Base-by-base conservation (phyloP, 2,888 invertebrate genomes). In the Caenorhabditis angaria region DNA sequence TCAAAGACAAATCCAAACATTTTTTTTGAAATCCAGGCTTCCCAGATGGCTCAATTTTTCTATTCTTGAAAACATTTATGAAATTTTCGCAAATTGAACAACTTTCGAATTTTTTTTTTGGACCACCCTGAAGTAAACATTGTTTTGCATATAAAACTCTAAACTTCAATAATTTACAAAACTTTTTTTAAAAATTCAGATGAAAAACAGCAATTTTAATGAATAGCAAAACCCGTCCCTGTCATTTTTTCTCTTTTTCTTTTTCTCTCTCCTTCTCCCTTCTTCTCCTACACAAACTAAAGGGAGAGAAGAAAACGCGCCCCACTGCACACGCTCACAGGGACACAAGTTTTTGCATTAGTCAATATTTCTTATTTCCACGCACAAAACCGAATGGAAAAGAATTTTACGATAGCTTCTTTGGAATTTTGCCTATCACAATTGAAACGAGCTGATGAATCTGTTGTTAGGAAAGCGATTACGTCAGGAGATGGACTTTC, bases 391-490 rank as follows among this genome's bases (percentile, higher is more conserved):
- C 14, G 35, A 6, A 72, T 41, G 50, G 67, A 72, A 24, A 58
- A 63, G 0, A 54, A 56, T 56, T 72, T 72, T 47, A 67, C 72
- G 18, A 57, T 67, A 27, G 59, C 67, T 5, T 68, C 78, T 2
- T 28, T 80, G 51, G 79, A 80, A 47, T 73, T 73, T 58, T 78
- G 78, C 61, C 59, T 82, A 27, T 63, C 67, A 22, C 78, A 82
- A 32, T 63, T 82, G 41, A 58, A 70, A 1, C 67, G 78, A 58
- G 81, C 81, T 8, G 83, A 85, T 57, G 77, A 81, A 24, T 73
- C 78, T 20, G 68, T 85, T 27, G 80, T 85, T 20, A 68, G 78
- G 28, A 65, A 73, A 51, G 76, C 80, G n/a, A 74, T 84, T 18
- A 61, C 70, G 8, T 75, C 74, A 20, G 78, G 78, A 8, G 68